These are phyloP conservation scores for Ctenopoma kingsleyae DNA, from an alignment of 2,797 vertebrate species.

Conservation along the genomic window DNA sequence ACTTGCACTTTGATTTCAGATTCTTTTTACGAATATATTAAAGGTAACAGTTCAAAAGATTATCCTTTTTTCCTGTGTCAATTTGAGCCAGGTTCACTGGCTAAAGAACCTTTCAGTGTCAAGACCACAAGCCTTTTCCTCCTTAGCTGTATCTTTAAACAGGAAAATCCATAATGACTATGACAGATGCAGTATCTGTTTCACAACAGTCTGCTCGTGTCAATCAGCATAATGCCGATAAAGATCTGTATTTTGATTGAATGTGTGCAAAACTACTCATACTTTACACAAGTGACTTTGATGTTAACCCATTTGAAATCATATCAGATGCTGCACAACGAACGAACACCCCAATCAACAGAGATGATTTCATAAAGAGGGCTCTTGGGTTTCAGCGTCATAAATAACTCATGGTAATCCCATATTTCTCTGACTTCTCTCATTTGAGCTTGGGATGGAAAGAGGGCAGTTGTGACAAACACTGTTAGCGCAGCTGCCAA, in stretches of 20 bases:
- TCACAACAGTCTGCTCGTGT: slow-evolving; percentile 84
- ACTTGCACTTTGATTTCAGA: slow-evolving; percentile 8
- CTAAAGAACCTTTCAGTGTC: slow-evolving; percentile 14
- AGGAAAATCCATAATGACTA: slow-evolving; percentile 80
- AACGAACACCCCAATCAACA: slow-evolving; percentile 76
- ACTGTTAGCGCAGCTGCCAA: slow-evolving; percentile 78
- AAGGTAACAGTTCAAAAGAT: slow-evolving; percentile 40
- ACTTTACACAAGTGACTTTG: slow-evolving; percentile 79
- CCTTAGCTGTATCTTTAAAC: slow-evolving; percentile 55
- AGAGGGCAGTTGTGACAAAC: slow-evolving; percentile 86
- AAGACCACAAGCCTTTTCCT: slow-evolving; percentile 14
- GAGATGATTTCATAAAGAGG: slow-evolving; percentile 84
- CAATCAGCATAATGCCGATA: slow-evolving; percentile 84
- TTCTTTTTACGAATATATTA: slow-evolving; percentile 13
- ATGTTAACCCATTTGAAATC: slow-evolving; percentile 82
- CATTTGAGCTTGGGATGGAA: slow-evolving; percentile 81
- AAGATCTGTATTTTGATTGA: slow-evolving; percentile 86
- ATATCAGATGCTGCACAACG: slow-evolving; percentile 77
- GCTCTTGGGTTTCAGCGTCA: slow-evolving; percentile 86
- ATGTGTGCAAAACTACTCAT: slow-evolving; percentile 84
- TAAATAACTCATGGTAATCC: slow-evolving; percentile 88
- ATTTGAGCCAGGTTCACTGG: slow-evolving; percentile 33
- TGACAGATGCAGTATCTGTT: slow-evolving; percentile 84
- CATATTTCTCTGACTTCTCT: slow-evolving; percentile 87
- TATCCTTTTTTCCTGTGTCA: background rate